Percentiles rank a stretch among this genome's conserved stretches.
phyloP scores from a whole-genome alignment of 2,113 vertebrate genomes.

The Canis aureus region DNA sequence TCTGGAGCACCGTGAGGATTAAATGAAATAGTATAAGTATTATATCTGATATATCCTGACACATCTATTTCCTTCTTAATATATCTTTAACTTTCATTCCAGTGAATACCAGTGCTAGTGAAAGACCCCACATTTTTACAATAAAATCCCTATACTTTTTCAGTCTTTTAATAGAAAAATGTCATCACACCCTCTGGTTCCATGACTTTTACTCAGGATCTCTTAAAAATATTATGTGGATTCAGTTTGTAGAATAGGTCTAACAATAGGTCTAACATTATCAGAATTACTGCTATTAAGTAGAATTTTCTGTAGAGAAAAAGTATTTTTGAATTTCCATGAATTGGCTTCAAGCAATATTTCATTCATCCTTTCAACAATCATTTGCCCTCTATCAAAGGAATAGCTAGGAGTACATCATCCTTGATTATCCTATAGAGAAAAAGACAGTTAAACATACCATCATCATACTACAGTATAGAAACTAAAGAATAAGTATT shows the following conservation, averaged over 20 bases:
- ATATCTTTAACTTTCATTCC: neutral
- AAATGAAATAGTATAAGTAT: neutral
- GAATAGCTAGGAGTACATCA: neutral
- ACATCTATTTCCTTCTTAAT: neutral
- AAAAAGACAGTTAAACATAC: neutral
- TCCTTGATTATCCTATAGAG: neutral
- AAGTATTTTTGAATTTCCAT: conserved; percentile 8
- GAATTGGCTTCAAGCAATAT: neutral
- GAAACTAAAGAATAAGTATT: neutral
- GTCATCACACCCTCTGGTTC: neutral
- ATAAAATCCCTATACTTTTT: neutral
- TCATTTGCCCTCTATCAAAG: neutral
- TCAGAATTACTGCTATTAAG: neutral
- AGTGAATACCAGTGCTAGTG: neutral
- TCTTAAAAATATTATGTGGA: neutral
- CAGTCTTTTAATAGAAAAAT: conserved; percentile 2
- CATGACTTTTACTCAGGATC: neutral
- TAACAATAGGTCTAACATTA: neutral
- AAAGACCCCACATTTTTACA: conserved; percentile 3
- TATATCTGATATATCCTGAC: neutral
- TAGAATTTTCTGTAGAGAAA: neutral
- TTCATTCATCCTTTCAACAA: conserved; percentile 7
- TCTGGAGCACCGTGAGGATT: neutral
- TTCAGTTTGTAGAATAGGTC: neutral
- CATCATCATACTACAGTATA: neutral